These are phyloP conservation scores for Pachyuromys duprasi DNA, from an alignment of 2,797 vertebrate genomes.

Conservation along the genomic window DNA sequence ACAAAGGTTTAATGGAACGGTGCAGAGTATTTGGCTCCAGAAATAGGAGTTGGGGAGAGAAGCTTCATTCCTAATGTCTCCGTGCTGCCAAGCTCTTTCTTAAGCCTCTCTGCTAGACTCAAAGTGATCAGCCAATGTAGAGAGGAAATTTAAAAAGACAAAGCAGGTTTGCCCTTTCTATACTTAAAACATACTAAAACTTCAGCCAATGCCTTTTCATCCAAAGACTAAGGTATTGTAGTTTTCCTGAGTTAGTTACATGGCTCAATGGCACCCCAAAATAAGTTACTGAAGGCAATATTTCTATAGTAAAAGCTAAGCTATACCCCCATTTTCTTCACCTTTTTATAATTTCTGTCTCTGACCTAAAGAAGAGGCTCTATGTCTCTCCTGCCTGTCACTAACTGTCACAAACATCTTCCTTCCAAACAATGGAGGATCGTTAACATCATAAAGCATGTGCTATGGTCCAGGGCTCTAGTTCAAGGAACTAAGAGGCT, in stretches of 20 bases:
- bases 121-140: background rate
- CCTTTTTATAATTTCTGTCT: slow-evolving; percentile 49
- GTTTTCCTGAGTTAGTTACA: slow-evolving; percentile 37
- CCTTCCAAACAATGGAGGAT: slow-evolving; percentile 16
- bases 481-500: background rate
- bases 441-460: background rate
- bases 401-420: background rate
- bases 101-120: background rate
- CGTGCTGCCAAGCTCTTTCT: background rate
- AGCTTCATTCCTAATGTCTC: background rate
- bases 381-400: slow-evolving; percentile 21
- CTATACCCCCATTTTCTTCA: background rate
- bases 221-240: background rate
- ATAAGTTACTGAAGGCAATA: slow-evolving; percentile 56
- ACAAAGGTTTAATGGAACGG: slow-evolving; percentile 29
- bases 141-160: slow-evolving; percentile 40
- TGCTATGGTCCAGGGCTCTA: background rate
- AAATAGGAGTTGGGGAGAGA: background rate
- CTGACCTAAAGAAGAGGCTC: slow-evolving; percentile 27
- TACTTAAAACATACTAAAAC: slow-evolving; percentile 50
- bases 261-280: slow-evolving; percentile 33
- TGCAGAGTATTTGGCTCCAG: background rate
- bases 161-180: slow-evolving; percentile 29
- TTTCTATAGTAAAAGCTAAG: slow-evolving; percentile 67
- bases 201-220: slow-evolving; percentile 27